phyloP scores from a whole-genome alignment of 2,113 vertebrate genomes.

The Pandion haliaetus region DNA sequence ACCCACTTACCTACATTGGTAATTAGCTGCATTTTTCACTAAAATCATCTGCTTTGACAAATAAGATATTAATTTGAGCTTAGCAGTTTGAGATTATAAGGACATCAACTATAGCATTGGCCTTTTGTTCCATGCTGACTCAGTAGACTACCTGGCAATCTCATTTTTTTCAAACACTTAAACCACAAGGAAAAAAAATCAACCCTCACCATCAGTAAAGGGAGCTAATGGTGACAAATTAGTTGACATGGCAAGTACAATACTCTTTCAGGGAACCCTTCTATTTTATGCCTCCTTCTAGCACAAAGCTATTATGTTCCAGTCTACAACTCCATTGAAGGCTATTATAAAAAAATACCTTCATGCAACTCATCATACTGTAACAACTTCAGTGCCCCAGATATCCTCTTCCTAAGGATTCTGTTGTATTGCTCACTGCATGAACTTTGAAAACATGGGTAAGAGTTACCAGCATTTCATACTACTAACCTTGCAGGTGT shows the following conservation, averaged over 20 bases:
- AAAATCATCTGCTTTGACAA: neutral
- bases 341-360: neutral
- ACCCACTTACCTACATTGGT: neutral
- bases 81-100: neutral
- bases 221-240: slow-evolving; percentile 36
- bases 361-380: neutral
- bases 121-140: neutral
- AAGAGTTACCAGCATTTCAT: neutral
- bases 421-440: neutral
- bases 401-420: neutral
- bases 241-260: neutral
- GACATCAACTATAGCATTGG: neutral
- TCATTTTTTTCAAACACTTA: neutral
- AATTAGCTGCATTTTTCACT: neutral
- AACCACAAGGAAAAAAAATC: neutral
- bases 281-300: neutral
- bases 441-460: neutral
- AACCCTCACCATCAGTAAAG: neutral
- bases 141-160: neutral
- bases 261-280: neutral
- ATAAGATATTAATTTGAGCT: neutral
- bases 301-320: slow-evolving; percentile 33
- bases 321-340: neutral
- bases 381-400: neutral
- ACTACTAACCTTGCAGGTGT: neutral